These are phyloP conservation scores for Diplogasteroides magnus DNA, from an alignment of 1,140 invertebrate genomes.

Conservation along the genomic window DNA sequence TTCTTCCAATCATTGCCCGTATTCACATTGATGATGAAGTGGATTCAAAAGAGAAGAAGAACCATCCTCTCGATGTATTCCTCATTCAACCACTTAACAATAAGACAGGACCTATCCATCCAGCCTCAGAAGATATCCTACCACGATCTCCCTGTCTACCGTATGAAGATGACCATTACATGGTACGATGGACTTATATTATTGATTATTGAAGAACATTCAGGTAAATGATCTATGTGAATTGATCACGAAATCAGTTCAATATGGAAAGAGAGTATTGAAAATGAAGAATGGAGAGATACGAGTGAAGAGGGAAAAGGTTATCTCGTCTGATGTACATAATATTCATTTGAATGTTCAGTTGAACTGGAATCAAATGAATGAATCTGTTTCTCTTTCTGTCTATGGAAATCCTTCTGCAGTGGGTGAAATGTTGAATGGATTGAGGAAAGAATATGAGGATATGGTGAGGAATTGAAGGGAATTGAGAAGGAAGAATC, in stretches of 20 bases:
- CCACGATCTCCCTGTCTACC: background rate
- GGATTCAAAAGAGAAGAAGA: background rate
- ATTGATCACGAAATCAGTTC: background rate
- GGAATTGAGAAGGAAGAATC: background rate
- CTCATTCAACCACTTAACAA: background rate
- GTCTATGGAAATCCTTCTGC: background rate
- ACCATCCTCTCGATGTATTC: background rate
- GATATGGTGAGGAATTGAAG: background rate
- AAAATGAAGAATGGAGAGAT: background rate
- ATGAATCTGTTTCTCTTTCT: background rate
- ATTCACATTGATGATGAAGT: background rate
- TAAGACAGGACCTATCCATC: background rate
- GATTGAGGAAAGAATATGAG: background rate
- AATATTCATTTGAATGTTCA: background rate
- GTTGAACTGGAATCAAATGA: background rate
- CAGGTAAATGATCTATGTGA: background rate
- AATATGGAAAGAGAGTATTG: background rate
- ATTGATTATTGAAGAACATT: background rate
- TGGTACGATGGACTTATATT: background rate
- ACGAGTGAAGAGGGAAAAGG: too few relatives aligned
- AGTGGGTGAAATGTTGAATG: background rate
- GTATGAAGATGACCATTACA: background rate
- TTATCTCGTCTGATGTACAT: background rate
- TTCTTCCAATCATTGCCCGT: background rate
- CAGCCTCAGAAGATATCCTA: background rate